Conservation (phyloP, 2,113 vertebrate genomes). For the Noctilio leporinus region DNA sequence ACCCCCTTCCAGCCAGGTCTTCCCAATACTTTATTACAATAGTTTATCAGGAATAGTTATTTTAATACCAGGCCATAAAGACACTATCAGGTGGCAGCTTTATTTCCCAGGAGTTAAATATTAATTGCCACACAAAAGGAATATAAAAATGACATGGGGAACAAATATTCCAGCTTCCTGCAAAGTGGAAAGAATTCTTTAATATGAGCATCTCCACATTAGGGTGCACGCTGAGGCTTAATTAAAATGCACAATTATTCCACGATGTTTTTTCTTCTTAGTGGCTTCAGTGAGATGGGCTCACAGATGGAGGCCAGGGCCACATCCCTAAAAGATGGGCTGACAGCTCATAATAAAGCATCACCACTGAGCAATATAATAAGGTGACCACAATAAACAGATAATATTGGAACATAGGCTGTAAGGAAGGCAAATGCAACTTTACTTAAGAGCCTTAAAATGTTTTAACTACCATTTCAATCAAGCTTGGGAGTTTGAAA, state of each 20-base stretch:
- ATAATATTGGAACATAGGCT: conserved; percentile 1
- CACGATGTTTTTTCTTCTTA: background rate
- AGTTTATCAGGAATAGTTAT: conserved; percentile 74
- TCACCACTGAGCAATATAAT: background rate
- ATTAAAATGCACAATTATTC: conserved; percentile 54
- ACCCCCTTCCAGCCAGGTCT: conserved; percentile 46
- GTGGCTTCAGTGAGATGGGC: background rate
- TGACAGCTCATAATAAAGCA: background rate
- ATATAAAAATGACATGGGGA: conserved; percentile 77
- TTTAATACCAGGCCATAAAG: conserved; percentile 75
- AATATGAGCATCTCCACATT: conserved; percentile 53
- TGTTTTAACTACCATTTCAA: conserved; percentile 62
- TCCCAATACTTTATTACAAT: conserved; percentile 61
- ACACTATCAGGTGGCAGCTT: conserved; percentile 77
- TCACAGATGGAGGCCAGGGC: background rate
- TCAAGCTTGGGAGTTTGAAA: conserved; percentile 63
- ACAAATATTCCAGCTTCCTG: conserved; percentile 77
- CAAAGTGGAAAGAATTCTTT: conserved; percentile 70
- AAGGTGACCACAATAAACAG: background rate
- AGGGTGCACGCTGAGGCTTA: conserved; percentile 45
- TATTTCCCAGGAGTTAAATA: conserved; percentile 80
- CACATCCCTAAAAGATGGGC: background rate
- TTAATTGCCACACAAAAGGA: conserved; percentile 80
- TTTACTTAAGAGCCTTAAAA: conserved; percentile 65
- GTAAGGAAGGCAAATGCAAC: conserved; percentile 32